Evolutionary conservation across 37 sponge, comb jelly and placozoan species (phyloP).

Genomic region (Oopsacas minuta): DNA sequence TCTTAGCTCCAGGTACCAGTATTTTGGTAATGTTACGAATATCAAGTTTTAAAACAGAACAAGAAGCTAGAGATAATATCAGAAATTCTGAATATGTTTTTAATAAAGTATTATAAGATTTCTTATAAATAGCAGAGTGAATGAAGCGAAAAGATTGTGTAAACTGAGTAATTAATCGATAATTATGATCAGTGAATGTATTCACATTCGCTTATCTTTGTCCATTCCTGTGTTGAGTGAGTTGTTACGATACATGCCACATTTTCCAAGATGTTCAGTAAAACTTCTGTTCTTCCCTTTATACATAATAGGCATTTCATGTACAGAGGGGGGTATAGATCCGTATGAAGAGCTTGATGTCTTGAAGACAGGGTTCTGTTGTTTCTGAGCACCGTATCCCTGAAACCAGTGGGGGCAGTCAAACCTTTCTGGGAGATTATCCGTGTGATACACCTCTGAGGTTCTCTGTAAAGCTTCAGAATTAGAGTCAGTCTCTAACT

Average conservation of each 20-base stretch:
- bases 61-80: too few relatives aligned
- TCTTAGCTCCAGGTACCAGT: too few relatives aligned
- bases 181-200: too few relatives aligned
- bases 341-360: conserved; percentile 1
- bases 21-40: too few relatives aligned
- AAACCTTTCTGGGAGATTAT: not conserved
- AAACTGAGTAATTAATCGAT: too few relatives aligned
- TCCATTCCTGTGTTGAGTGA: not conserved
- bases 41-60: too few relatives aligned
- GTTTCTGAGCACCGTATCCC: not conserved
- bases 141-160: too few relatives aligned
- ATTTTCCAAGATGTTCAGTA: not conserved
- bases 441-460: not conserved
- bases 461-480: not conserved
- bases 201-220: not conserved
- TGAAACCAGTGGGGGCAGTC: conserved; percentile 5
- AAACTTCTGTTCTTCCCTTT: not conserved
- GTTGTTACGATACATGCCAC: not conserved
- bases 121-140: too few relatives aligned
- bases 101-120: too few relatives aligned
- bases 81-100: too few relatives aligned
- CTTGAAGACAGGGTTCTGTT: conserved; percentile 9
- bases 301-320: not conserved
- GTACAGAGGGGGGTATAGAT: not conserved
- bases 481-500: not conserved